Evolutionary conservation across 2,888 invertebrate genomes (phyloP).

Genomic region (Physocephala rufipes): DNA sequence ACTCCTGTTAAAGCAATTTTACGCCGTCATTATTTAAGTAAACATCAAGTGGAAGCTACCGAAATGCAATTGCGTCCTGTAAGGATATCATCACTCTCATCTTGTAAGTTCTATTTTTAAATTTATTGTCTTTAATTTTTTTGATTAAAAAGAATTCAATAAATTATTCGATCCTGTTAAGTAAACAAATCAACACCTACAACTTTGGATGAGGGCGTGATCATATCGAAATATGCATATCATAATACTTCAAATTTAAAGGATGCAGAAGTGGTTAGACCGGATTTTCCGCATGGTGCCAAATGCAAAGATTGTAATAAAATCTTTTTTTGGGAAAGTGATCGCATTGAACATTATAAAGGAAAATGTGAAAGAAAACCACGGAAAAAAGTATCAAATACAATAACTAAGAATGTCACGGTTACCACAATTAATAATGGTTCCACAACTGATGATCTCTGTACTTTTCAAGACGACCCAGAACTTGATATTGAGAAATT

Average conservation of each 20-base stretch:
- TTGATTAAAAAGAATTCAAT: not conserved
- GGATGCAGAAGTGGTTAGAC: conserved; percentile 16
- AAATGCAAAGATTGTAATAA: conserved; percentile 46
- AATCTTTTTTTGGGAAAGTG: conserved; percentile 44
- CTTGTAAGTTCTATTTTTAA: not conserved
- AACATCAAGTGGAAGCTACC: conserved; percentile 50
- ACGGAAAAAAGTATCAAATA: not conserved
- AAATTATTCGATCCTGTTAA: not conserved
- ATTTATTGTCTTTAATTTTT: not conserved
- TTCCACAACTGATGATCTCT: not conserved
- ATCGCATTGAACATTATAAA: conserved; percentile 47
- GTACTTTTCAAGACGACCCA: not conserved
- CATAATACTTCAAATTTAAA: not conserved
- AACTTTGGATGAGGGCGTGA: not conserved
- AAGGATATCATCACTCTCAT: conserved; percentile 5
- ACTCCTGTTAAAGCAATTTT: conserved; percentile 46
- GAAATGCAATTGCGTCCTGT: conserved; percentile 55
- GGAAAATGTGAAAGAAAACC: conserved; percentile 4
- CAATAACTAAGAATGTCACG: not conserved
- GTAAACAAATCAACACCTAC: not conserved
- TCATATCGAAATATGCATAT: not conserved
- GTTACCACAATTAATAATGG: conserved; percentile 5
- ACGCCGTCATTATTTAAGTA: conserved; percentile 51
- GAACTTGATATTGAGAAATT: conserved; percentile 25
- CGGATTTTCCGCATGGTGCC: conserved; percentile 45